Conservation (phyloP, 2,113 vertebrate species). For the Argyrosomus japonicus region DNA sequence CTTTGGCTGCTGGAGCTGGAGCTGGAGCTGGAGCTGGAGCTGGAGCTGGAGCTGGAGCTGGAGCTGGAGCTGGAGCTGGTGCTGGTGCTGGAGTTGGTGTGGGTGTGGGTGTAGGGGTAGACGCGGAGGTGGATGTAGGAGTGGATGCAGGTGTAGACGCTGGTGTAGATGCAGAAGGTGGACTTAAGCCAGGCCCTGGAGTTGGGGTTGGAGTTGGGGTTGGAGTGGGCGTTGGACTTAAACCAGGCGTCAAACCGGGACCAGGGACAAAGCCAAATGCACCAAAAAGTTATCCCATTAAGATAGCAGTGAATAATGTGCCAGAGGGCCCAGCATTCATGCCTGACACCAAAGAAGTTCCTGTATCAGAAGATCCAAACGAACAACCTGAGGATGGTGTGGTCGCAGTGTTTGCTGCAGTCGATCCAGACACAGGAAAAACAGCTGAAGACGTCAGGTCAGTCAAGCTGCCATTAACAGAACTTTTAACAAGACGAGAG, state of each 20-base stretch:
- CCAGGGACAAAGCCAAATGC: slow-evolving; percentile 39
- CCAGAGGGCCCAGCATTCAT: slow-evolving; percentile 86
- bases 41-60: not conserved
- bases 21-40: not conserved
- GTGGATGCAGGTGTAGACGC: not conserved
- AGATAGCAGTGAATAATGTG: slow-evolving; percentile 86
- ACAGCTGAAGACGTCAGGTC: slow-evolving; percentile 89
- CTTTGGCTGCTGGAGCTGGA: not conserved
- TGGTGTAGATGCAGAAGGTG: slow-evolving; percentile 9
- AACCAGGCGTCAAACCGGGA: slow-evolving; percentile 55
- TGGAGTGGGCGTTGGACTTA: slow-evolving; percentile 16
- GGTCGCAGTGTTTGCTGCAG: slow-evolving; percentile 84
- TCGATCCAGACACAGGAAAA: slow-evolving; percentile 88
- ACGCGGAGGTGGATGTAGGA: not conserved
- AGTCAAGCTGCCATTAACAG: slow-evolving; percentile 22
- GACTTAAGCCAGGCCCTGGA: slow-evolving; percentile 13
- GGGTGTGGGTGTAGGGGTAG: accelerated
- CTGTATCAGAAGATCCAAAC: slow-evolving; percentile 78
- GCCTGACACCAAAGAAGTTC: slow-evolving; percentile 78
- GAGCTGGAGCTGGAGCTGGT: not conserved
- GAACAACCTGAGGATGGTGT: slow-evolving; percentile 65
- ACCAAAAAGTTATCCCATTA: slow-evolving; percentile 77
- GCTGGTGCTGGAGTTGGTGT: not conserved
- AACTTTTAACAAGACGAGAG: not conserved
- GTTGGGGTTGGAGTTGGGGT: slow-evolving; percentile 12